Base-by-base conservation (phyloP, 2,888 invertebrate species). In the Lasioglossum oenotherae region DNA sequence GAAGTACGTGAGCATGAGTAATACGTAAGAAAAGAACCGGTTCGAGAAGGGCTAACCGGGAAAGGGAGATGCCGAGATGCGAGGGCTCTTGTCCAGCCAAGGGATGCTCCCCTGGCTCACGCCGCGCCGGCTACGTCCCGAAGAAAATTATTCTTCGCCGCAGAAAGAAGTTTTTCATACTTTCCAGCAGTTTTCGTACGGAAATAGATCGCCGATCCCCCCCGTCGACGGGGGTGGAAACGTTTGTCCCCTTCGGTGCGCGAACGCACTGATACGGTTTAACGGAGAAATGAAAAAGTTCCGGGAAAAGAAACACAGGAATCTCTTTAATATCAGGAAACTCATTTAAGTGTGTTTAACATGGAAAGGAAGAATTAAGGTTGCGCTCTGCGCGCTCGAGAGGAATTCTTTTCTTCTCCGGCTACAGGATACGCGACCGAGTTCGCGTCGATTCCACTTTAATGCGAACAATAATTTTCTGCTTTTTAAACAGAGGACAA, bases 1-100 rank as follows among this genome's bases (percentile, higher is more conserved):
- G 64, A 72, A 60, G 83, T 81, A 84, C 84, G 80, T 71, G 86
- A 82, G 87, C 87, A 86, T 87, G 82, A 88, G 84, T 87, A 87
- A 88, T 82, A 53, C 53, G 79, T 81, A 81, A 87, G 87, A 57
- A 85, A 69, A 83, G 80, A 75, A 81, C 78, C 71, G 83, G 81
- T 79, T 79, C 77, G 67, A 79, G 69, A 84, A 85, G 82, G 84
- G 82, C 77, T 79, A 69, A 69, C 49, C 81, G 69, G 38, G 79
- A 60, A 44, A 78, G 69, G 82, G 77, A 81, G 84, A 82, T 67
- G 60, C 82, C 87, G 60, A 27, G 27, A 76, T 82, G 60, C 78
- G 80, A 75, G 81, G 80, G 74, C 67, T 82, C 77, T 86, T 87
- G 80, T 78, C 83, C 79, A 74, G 69, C n/a, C 60, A 76, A 78